These are phyloP conservation scores for Megaptera novaeangliae DNA, from an alignment of 2,113 vertebrate genomes.

Conservation along the genomic window DNA sequence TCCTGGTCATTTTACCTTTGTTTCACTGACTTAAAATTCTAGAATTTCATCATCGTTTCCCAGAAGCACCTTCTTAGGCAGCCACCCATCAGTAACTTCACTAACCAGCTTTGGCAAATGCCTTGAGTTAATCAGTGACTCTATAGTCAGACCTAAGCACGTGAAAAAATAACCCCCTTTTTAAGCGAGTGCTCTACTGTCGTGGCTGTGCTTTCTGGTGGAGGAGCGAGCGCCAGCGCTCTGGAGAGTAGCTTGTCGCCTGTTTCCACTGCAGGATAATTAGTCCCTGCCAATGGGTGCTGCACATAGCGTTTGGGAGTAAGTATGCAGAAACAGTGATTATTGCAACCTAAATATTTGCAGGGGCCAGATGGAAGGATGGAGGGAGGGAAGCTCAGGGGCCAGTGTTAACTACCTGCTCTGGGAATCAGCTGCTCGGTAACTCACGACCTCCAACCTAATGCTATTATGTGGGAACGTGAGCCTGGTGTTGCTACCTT, in stretches of 20 bases:
- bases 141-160: background rate
- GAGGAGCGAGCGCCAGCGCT: background rate
- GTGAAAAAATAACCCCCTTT: background rate
- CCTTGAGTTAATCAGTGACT: conserved; percentile 42
- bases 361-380: background rate
- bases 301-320: conserved; percentile 31
- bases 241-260: background rate
- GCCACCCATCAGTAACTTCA: background rate
- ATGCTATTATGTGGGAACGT: background rate
- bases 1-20: background rate
- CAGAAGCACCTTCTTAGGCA: background rate
- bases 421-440: background rate
- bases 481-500: background rate
- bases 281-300: background rate
- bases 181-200: background rate
- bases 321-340: background rate
- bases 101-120: background rate
- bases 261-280: background rate
- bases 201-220: background rate
- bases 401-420: fast-evolving
- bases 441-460: background rate
- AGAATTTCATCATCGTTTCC: background rate
- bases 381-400: background rate
- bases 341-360: background rate
- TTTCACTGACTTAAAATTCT: background rate